phyloP scores from a whole-genome alignment of 1,140 invertebrate species.

The Melipona quadrifasciata region DNA sequence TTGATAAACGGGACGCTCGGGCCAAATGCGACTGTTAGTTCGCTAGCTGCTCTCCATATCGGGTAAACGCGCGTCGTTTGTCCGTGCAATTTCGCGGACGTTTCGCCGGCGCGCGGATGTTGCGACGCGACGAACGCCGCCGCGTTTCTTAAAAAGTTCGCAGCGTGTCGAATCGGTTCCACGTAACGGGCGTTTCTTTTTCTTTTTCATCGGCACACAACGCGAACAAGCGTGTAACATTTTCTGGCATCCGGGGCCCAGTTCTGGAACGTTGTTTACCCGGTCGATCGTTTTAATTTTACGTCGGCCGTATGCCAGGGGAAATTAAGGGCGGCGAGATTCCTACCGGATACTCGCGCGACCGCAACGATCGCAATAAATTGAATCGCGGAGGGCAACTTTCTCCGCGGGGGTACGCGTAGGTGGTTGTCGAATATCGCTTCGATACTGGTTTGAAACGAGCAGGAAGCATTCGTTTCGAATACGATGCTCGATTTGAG shows the following conservation, averaged over 20 bases:
- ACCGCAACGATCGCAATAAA: constrained; percentile 68
- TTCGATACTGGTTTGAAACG: constrained; percentile 65
- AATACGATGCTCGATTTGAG: constrained; percentile 56
- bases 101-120: not conserved
- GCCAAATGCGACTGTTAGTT: constrained; percentile 16
- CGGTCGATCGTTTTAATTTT: constrained; percentile 61
- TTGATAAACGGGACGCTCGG: constrained; percentile 40
- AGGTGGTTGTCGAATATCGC: constrained; percentile 69
- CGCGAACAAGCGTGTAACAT: not conserved
- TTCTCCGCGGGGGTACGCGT: constrained; percentile 71
- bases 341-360: constrained; percentile 55
- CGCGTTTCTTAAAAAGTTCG: not conserved
- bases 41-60: constrained; percentile 18
- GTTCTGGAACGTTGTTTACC: constrained; percentile 40
- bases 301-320: constrained; percentile 35
- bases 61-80: constrained; percentile 34
- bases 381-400: constrained; percentile 65
- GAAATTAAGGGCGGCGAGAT: constrained; percentile 60
- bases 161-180: not conserved
- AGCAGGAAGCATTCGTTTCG: constrained; percentile 62
- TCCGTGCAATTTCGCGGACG: not conserved
- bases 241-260: not conserved
- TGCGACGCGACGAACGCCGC: not conserved
- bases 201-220: too few species aligned
- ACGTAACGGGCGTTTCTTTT: not conserved